These are phyloP conservation scores for Hypsibius dujardini DNA, from an alignment of 1,140 invertebrate genomes.

Conservation along the genomic window DNA sequence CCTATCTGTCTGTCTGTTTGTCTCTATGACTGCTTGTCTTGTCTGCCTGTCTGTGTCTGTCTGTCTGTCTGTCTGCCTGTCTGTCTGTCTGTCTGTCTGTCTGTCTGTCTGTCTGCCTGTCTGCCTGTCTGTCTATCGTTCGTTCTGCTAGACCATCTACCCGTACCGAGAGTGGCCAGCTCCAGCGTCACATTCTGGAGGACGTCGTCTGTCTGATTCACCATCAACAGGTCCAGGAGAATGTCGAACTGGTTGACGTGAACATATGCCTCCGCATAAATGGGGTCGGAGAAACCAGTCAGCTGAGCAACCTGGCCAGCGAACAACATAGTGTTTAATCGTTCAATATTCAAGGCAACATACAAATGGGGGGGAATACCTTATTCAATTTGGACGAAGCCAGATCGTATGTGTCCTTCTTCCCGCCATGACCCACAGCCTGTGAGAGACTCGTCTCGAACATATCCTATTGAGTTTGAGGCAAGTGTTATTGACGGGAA, in stretches of 20 bases:
- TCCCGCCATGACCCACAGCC: conserved; percentile 52
- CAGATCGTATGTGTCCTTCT: conserved; percentile 42
- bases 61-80: too few relatives aligned
- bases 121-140: background rate
- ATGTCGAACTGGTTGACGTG: conserved; percentile 99
- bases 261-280: conserved; percentile 96
- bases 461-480: conserved; percentile 42
- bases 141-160: background rate
- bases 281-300: conserved; percentile 97
- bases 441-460: conserved; percentile 86
- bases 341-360: background rate
- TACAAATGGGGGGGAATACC: conserved; percentile 29
- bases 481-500: too few relatives aligned
- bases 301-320: conserved; percentile 65
- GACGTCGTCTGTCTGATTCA: conserved; percentile 91
- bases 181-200: conserved; percentile 94
- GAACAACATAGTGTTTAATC: background rate
- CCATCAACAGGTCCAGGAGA: conserved; percentile 84
- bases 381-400: conserved; percentile 47
- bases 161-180: conserved; percentile 66
- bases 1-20: too few relatives aligned
- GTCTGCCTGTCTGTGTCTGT: too few relatives aligned
- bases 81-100: too few relatives aligned
- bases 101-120: too few relatives aligned
- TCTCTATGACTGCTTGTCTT: too few relatives aligned